Evolutionary conservation across 2,888 invertebrate species (phyloP).

Genomic region (Ephialtes manifestator): DNA sequence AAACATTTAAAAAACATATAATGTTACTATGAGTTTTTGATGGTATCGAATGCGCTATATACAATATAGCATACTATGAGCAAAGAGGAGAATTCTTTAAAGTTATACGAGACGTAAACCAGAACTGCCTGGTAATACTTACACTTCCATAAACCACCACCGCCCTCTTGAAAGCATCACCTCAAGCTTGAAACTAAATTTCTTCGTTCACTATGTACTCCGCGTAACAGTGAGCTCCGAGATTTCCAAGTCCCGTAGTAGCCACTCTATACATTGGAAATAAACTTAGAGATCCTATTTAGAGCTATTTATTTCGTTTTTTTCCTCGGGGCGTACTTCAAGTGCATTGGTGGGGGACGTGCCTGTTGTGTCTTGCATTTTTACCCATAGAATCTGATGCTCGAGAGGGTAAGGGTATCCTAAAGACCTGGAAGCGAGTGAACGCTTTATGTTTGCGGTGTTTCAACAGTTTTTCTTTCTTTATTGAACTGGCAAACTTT

Average conservation of each 20-base stretch:
- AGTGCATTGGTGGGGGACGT: neutral
- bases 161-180: neutral
- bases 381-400: neutral
- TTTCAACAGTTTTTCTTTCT: neutral
- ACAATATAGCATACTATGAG: neutral
- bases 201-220: neutral
- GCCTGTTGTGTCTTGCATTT: neutral
- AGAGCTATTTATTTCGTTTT: neutral
- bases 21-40: too few species aligned
- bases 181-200: slow-evolving; percentile 24
- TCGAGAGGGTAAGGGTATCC: neutral
- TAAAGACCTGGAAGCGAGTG: neutral
- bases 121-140: slow-evolving; percentile 12
- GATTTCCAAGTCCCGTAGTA: neutral
- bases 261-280: slow-evolving; percentile 9
- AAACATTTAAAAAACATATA: too few species aligned
- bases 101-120: slow-evolving; percentile 30
- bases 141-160: slow-evolving; percentile 39
- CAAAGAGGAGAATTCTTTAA: neutral
- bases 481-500: slow-evolving; percentile 22
- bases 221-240: neutral
- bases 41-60: neutral
- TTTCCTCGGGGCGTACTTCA: neutral
- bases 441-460: slow-evolving; percentile 1
- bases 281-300: neutral